Conservation (phyloP, 1,140 invertebrate species). For the Galendromus occidentalis region DNA sequence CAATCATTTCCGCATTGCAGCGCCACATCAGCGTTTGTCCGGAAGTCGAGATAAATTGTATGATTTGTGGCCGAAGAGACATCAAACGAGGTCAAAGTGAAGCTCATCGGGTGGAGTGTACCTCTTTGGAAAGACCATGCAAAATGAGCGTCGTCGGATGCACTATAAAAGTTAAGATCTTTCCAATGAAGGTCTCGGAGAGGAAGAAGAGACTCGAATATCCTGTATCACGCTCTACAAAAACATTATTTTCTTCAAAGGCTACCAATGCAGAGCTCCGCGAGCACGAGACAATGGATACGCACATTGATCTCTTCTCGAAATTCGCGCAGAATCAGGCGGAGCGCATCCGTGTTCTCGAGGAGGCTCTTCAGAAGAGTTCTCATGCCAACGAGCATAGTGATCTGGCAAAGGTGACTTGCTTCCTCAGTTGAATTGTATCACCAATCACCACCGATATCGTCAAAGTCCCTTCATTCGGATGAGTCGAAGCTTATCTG, state of each 20-base stretch:
- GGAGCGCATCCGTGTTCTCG: too few species aligned
- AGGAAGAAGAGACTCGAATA: background rate
- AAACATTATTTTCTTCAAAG: background rate
- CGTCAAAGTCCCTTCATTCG: too few species aligned
- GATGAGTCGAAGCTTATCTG: too few species aligned
- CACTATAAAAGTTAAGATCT: background rate
- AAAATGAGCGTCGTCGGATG: background rate
- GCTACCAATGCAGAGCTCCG: background rate
- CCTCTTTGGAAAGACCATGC: background rate
- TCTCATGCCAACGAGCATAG: too few species aligned
- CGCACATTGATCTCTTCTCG: background rate
- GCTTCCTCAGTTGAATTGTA: too few species aligned
- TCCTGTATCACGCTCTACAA: background rate
- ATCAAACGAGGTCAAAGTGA: constrained; percentile 9
- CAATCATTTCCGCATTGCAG: background rate
- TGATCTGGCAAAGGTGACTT: too few species aligned
- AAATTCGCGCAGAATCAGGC: too few species aligned
- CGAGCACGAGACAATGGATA: background rate
- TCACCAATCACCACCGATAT: too few species aligned
- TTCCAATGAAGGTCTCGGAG: background rate
- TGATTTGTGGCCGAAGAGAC: background rate
- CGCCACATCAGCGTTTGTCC: background rate
- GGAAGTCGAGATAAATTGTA: background rate
- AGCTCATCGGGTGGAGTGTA: constrained; percentile 2
- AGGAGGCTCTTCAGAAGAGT: too few species aligned